A percentile compares a stretch with the other conserved stretches of the same genome.
phyloP scores from a whole-genome alignment of 2,888 invertebrate genomes.

The Argyresthia goedartella region DNA sequence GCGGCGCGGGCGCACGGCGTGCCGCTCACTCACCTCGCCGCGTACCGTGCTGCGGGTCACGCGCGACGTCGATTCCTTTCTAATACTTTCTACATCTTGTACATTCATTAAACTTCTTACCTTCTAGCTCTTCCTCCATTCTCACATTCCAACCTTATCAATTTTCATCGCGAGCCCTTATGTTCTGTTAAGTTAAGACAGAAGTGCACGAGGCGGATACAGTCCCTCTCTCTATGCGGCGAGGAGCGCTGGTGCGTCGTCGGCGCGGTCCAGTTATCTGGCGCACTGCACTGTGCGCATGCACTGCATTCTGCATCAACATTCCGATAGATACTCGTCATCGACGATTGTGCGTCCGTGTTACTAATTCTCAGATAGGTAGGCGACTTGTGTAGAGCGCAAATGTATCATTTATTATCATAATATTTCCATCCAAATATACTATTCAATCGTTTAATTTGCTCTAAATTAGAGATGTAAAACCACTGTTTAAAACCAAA shows the following conservation, averaged over 20 bases:
- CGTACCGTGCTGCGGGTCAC: slow-evolving; percentile 41
- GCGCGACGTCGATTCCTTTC: slow-evolving; percentile 66
- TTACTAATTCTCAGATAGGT: background rate
- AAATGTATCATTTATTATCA: no score
- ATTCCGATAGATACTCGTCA: slow-evolving; percentile 57
- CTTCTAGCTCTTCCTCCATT: slow-evolving; percentile 38
- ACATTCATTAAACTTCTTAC: slow-evolving; percentile 38
- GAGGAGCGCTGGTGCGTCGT: slow-evolving; percentile 1
- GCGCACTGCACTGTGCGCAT: slow-evolving; percentile 34
- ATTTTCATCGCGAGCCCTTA: slow-evolving; percentile 25
- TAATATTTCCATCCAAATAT: no score
- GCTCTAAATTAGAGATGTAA: no score
- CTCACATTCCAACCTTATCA: slow-evolving; percentile 32
- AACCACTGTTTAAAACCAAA: no score
- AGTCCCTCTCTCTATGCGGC: slow-evolving; percentile 11
- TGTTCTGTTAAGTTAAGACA: slow-evolving; percentile 17
- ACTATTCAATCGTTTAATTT: no score
- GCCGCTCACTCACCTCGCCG: slow-evolving; percentile 53
- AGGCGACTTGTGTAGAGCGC: no score
- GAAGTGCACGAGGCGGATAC: slow-evolving; percentile 18
- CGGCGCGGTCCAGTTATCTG: slow-evolving; percentile 22
- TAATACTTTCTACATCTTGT: slow-evolving; percentile 64
- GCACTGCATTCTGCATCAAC: slow-evolving; percentile 56
- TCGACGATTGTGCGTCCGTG: slow-evolving; percentile 35
- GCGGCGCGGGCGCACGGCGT: slow-evolving; percentile 20